Percentiles rank a stretch among this genome's conserved stretches.
Evolutionary conservation across 1,140 invertebrate genomes (phyloP).

Genomic region (Polypedilum pembai): DNA sequence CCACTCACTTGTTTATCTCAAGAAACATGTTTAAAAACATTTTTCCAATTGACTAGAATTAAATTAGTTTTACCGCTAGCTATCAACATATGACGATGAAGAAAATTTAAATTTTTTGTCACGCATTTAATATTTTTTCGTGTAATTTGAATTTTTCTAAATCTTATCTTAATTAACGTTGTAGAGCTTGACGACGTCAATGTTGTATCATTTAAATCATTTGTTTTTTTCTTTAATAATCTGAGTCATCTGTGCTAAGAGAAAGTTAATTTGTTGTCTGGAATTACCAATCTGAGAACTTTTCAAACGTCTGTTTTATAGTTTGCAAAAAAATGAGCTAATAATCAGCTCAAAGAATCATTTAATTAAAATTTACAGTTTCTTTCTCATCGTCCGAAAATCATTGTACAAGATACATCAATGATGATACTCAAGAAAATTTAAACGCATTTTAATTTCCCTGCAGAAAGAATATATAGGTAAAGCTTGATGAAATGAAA

Average conservation of each 20-base stretch:
- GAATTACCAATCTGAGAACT: no score
- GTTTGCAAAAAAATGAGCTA: no score
- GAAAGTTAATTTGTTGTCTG: not conserved
- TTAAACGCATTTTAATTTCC: no score
- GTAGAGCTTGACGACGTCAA: slow-evolving; percentile 7
- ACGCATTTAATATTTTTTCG: slow-evolving; percentile 16
- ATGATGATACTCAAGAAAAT: no score
- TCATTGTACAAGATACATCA: no score
- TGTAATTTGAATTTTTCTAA: not conserved
- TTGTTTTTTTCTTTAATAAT: not conserved
- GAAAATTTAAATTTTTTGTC: slow-evolving; percentile 11
- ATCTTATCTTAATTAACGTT: slow-evolving; percentile 7
- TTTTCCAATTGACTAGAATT: slow-evolving; percentile 2
- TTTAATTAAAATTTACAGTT: no score
- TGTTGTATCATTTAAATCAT: slow-evolving; percentile 23
- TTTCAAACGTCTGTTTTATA: no score
- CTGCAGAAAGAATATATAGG: no score
- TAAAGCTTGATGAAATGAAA: no score
- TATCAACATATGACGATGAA: not conserved
- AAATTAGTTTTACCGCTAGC: not conserved
- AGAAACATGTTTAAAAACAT: not conserved
- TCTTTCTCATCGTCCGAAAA: no score
- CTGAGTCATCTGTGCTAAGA: slow-evolving; percentile 16
- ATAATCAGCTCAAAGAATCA: no score
- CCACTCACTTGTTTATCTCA: not conserved